These are phyloP conservation scores for Amblyornis subalaris DNA, from an alignment of 2,113 vertebrate species.

Conservation along the genomic window DNA sequence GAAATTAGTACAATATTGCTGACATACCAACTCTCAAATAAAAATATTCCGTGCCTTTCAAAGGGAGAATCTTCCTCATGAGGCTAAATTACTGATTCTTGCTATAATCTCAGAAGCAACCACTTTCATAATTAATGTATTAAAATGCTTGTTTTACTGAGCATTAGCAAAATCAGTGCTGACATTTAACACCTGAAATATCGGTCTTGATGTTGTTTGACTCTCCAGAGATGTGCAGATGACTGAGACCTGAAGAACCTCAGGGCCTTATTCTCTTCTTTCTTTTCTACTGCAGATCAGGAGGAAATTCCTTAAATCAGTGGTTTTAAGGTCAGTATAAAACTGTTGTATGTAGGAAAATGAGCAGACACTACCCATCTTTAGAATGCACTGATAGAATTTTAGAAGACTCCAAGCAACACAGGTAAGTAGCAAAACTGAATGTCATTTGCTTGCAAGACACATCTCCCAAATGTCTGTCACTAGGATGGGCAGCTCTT, in stretches of 20 bases:
- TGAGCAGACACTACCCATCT: not conserved
- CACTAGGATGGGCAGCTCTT: not conserved
- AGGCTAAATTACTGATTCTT: not conserved
- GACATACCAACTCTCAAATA: not conserved
- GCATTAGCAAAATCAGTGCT: not conserved
- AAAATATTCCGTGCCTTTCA: not conserved
- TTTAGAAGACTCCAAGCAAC: not conserved
- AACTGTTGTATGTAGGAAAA: not conserved
- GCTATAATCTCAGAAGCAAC: not conserved
- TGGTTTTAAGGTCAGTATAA: not conserved
- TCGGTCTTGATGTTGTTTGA: not conserved
- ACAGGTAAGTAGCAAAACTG: not conserved
- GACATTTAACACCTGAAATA: not conserved
- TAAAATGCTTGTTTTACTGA: constrained; percentile 5
- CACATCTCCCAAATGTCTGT: not conserved
- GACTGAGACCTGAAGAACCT: not conserved
- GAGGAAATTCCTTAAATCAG: not conserved
- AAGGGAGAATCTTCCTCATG: not conserved
- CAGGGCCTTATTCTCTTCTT: not conserved
- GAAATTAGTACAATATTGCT: not conserved
- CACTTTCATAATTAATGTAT: constrained; percentile 34
- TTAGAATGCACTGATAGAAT: not conserved
- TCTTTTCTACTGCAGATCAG: not conserved
- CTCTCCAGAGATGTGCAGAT: not conserved
- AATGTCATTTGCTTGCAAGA: not conserved